These are phyloP conservation scores for Mesoclemmys tuberculata DNA, from an alignment of 2,113 vertebrate genomes.

Conservation along the genomic window DNA sequence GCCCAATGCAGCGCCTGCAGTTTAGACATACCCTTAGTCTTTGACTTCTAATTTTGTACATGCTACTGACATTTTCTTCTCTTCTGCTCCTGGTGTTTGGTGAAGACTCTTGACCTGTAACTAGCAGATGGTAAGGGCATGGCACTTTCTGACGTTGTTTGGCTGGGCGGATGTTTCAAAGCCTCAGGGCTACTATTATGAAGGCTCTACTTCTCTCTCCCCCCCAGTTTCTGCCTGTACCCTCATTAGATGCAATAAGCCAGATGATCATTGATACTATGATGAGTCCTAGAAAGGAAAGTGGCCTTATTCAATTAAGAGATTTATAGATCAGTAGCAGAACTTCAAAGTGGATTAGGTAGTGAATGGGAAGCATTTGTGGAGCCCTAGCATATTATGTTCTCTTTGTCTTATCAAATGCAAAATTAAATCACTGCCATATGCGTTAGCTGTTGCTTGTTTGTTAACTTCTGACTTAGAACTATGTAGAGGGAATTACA, in stretches of 20 bases:
- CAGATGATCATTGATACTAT: not conserved
- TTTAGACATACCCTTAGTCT: not conserved
- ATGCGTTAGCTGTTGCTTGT: not conserved
- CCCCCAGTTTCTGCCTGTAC: not conserved
- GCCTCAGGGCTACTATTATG: not conserved
- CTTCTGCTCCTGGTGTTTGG: not conserved
- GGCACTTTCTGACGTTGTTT: not conserved
- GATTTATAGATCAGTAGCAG: not conserved
- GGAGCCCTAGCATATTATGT: not conserved
- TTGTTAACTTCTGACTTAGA: not conserved
- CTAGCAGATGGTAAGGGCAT: not conserved
- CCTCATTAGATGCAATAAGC: rapidly evolving
- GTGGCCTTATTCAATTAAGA: not conserved
- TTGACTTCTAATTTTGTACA: not conserved
- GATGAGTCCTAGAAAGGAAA: rapidly evolving
- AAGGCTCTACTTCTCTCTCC: not conserved
- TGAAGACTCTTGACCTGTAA: not conserved
- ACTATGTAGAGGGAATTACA: not conserved
- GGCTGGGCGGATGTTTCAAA: not conserved
- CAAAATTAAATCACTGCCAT: not conserved
- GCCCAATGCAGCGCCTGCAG: not conserved
- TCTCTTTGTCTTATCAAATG: not conserved
- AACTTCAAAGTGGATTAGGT: not conserved
- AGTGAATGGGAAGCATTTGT: not conserved
- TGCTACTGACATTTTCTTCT: not conserved